Conservation (phyloP, 2,888 invertebrate species). For the Tineola bisselliella region DNA sequence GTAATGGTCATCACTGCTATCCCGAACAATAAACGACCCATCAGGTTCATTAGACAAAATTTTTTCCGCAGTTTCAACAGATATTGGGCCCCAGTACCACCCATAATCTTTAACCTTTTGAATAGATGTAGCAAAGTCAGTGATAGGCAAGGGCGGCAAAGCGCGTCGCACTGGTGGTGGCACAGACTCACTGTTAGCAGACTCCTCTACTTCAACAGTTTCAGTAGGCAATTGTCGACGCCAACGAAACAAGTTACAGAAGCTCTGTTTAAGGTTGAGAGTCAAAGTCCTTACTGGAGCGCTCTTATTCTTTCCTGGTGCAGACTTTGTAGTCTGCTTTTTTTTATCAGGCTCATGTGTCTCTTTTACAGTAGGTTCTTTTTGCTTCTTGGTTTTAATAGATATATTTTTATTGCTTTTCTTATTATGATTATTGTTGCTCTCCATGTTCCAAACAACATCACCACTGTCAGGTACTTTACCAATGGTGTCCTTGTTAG, state of each 20-base stretch:
- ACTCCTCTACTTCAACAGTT: constrained; percentile 30
- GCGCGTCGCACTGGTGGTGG: constrained; percentile 36
- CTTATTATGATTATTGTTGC: constrained; percentile 53
- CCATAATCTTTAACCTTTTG: constrained; percentile 95
- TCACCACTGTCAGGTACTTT: constrained; percentile 42
- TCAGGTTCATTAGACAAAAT: constrained; percentile 91
- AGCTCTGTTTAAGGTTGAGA: constrained; percentile 81
- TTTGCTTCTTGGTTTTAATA: constrained; percentile 69
- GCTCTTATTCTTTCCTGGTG: constrained; percentile 66
- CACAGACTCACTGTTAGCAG: neutral
- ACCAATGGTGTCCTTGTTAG: constrained; percentile 16
- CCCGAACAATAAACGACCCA: constrained; percentile 92
- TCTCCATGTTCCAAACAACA: constrained; percentile 26
- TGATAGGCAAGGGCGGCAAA: constrained; percentile 57
- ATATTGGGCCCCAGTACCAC: constrained; percentile 96
- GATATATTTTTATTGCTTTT: constrained; percentile 64
- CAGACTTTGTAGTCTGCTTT: constrained; percentile 39
- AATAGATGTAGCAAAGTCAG: constrained; percentile 91
- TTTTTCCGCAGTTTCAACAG: constrained; percentile 91
- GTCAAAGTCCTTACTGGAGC: constrained; percentile 74
- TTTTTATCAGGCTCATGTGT: constrained; percentile 46
- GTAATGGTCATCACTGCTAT: constrained; percentile 94
- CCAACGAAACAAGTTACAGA: constrained; percentile 86
- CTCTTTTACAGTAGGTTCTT: constrained; percentile 52
- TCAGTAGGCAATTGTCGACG: constrained; percentile 36